Percentiles rank a stretch among this genome's conserved stretches.
These are phyloP conservation scores for Xenopus tropicalis DNA, from an alignment of 2,113 vertebrate species.

Conservation along the genomic window UCB_Xtro_10.0 CM004444.2:92421501-92422000, in stretches of 20 bases:
- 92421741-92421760: constrained; percentile 31
- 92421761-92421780: constrained; percentile 42
- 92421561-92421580: not conserved
- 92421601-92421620: constrained; percentile 18
- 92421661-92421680: constrained; percentile 11
- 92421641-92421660: constrained; percentile 32
- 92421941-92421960: constrained; percentile 52
- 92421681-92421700: constrained; percentile 27
- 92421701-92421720: constrained; percentile 21
- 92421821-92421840: constrained; percentile 58
- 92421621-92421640: constrained; percentile 35
- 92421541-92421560: constrained; percentile 18
- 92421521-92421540: constrained; percentile 11
- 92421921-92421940: constrained; percentile 30
- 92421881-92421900: constrained; percentile 57
- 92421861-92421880: constrained; percentile 60
- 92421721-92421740: constrained; percentile 41
- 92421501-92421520: constrained; percentile 35
- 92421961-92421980: constrained; percentile 54
- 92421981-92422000: constrained; percentile 56
- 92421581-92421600: constrained; percentile 8
- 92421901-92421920: constrained; percentile 52
- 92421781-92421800: constrained; percentile 63
- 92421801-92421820: constrained; percentile 51
- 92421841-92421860: constrained; percentile 53